A percentile compares a stretch with the other conserved stretches of the same genome.
Evolutionary conservation across 1,140 invertebrate species (phyloP).

Genomic region (Sinella curviseta): DNA sequence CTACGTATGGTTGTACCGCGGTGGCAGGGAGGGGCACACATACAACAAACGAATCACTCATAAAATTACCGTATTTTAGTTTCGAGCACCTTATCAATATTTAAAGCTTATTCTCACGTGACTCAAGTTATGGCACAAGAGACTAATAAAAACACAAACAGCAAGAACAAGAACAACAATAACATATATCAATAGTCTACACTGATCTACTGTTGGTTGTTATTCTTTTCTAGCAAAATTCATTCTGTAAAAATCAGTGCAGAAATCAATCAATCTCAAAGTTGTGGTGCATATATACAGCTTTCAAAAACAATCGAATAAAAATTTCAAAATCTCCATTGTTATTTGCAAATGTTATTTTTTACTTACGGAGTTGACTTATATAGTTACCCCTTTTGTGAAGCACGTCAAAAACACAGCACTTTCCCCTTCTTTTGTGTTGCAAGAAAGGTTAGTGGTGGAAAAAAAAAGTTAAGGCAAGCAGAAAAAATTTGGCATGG

Average conservation of each 20-base stretch:
- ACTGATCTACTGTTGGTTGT: no score
- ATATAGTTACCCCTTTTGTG: background rate
- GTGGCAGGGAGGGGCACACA: background rate
- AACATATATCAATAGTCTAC: no score
- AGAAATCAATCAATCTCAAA: no score
- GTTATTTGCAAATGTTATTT: no score
- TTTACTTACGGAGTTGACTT: background rate
- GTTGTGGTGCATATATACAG: no score
- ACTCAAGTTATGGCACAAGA: background rate
- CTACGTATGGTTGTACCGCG: slow-evolving; percentile 51
- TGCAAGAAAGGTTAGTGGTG: no score
- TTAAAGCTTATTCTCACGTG: background rate
- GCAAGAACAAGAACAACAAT: background rate
- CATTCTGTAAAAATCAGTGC: no score
- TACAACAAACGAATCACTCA: background rate
- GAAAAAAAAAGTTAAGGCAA: no score
- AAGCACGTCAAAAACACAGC: background rate
- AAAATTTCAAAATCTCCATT: no score
- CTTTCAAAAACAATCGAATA: no score
- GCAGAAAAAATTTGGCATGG: no score
- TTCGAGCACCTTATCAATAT: background rate
- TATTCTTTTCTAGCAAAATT: no score
- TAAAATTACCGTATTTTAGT: background rate
- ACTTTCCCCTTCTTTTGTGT: background rate
- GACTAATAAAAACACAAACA: background rate